Percentiles rank a stretch among this genome's conserved stretches.
These are phyloP conservation scores for Phocoena phocoena DNA, from an alignment of 2,113 vertebrate genomes.

Conservation along the genomic window DNA sequence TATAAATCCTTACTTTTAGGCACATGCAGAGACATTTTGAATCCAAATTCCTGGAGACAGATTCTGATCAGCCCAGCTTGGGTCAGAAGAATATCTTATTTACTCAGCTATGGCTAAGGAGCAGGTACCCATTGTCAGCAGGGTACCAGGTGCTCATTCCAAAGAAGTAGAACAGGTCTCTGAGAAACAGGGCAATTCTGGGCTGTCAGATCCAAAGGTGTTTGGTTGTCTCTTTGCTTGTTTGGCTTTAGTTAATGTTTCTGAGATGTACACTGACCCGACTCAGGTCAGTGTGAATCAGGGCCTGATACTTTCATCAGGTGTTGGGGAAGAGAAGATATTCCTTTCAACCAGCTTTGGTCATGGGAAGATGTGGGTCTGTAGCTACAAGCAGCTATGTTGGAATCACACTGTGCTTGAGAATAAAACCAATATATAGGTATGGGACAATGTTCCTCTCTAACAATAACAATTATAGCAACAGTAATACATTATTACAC, in stretches of 20 bases:
- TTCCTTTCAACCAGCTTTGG: not conserved
- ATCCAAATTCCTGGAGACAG: not conserved
- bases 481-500: not conserved
- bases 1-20: not conserved
- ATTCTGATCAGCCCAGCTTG: not conserved
- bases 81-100: not conserved
- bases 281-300: not conserved
- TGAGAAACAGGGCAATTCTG: not conserved
- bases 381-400: not conserved
- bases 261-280: not conserved
- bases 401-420: not conserved
- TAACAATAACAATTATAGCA: not conserved
- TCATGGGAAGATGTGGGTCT: too few relatives aligned
- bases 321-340: not conserved
- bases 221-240: not conserved
- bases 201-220: not conserved
- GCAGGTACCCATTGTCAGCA: too few relatives aligned
- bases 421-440: not conserved
- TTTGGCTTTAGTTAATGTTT: not conserved
- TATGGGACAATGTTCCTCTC: not conserved
- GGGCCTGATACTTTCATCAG: not conserved
- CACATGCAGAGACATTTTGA: not conserved
- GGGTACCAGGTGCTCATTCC: rapidly evolving
- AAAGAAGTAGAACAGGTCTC: not conserved
- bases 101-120: not conserved